Evolutionary conservation across 2,888 invertebrate species (phyloP), one percentile per base, ranked within the genome.

Genomic region (Drosophila nr. perissopoda): DNA sequence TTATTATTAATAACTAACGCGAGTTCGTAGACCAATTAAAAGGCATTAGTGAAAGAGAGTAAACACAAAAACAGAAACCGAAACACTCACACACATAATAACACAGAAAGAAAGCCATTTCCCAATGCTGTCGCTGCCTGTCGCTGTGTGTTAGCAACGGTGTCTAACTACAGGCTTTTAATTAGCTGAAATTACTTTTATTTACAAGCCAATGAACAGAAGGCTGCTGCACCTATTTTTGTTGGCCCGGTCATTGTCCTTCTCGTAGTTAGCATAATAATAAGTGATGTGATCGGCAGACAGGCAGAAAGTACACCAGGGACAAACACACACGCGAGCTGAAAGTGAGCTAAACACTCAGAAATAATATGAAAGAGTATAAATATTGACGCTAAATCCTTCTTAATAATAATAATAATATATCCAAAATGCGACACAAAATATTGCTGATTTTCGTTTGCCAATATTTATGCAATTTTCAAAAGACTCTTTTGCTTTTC

Each of bases 151-250:
- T 76, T 79, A 64, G 62, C 58, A 31, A 56, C 40, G 59, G 51
- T 66, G 34, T 49, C 66, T 25, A 57, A 66, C 66, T 70, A 54
- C 69, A 62, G 57, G 80, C 88, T 79, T 73, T 85, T 88, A 87
- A 87, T 87, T 89, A 89, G 81, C 86, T 88, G 85, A 75, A 81
- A 85, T 89, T 88, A 89, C 79, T 76, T 85, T 81, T 79, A 76
- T 85, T 87, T 70, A 77, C 85, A 83, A 75, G 67, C 59, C 87
- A 86, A 69, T 88, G 74, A 42, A 38, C 57, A 29, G 42, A 25
- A 38, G 54, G 33, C 69, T 54, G 81, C 70, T 65, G 68, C 74
- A 72, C 68, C 83, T 29, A 38, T n/a, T 21, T 48, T 51, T 29
- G 53, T 67, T 25, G 29, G 49, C 16, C 36, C n/a, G 29, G 67